Conservation (phyloP, 2,888 invertebrate genomes). For the Oscheius sp. region DNA sequence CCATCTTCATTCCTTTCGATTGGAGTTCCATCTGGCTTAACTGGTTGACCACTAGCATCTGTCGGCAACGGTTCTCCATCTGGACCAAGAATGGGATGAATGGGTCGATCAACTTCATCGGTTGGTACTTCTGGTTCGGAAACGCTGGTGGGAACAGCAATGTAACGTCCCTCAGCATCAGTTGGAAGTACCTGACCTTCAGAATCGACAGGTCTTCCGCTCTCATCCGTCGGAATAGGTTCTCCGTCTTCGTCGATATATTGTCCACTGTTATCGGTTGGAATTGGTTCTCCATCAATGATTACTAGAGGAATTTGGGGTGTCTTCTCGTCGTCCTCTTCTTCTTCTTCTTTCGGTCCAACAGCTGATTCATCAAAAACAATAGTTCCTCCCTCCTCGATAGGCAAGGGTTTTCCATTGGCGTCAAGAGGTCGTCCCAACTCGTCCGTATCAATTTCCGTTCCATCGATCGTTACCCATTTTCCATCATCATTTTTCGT, state of each 20-base stretch:
- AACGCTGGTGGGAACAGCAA: constrained; percentile 31
- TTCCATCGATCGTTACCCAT: constrained; percentile 41
- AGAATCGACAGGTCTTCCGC: constrained; percentile 32
- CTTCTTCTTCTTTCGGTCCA: constrained; percentile 33
- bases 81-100: constrained; percentile 38
- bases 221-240: constrained; percentile 53
- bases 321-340: constrained; percentile 48
- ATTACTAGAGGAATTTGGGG: constrained; percentile 32
- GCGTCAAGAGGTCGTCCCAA: constrained; percentile 43
- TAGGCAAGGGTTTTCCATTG: constrained; percentile 32
- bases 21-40: constrained; percentile 13
- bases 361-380: constrained; percentile 47
- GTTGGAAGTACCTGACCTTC: constrained; percentile 33
- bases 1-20: constrained; percentile 50
- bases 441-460: constrained; percentile 45
- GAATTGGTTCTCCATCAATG: constrained; percentile 25
- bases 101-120: constrained; percentile 43
- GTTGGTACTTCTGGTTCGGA: constrained; percentile 38
- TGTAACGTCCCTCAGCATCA: constrained; percentile 14
- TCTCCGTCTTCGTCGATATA: constrained; percentile 35
- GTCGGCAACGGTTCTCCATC: constrained; percentile 36
- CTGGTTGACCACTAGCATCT: constrained; percentile 29
- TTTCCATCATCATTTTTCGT: constrained; percentile 42
- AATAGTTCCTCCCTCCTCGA: neutral
- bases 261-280: constrained; percentile 33